Evolutionary conservation across 2,797 vertebrate species (phyloP).

Genomic region (Molossus molossus): DNA sequence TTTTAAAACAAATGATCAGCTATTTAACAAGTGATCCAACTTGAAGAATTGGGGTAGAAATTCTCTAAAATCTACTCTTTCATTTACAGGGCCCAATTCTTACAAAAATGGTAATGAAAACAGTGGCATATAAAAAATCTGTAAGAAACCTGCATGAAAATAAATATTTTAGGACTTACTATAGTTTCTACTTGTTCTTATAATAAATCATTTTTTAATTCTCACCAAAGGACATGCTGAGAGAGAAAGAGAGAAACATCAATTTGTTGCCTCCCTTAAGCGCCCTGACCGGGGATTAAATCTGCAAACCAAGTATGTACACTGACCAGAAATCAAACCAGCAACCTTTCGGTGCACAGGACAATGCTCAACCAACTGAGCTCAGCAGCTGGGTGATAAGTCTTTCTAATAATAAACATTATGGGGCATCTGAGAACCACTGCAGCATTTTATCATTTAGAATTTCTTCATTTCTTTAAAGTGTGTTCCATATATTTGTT

Average conservation of each 20-base stretch:
- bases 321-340: too few species aligned
- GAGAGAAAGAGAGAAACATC: neutral
- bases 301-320: too few species aligned
- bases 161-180: conserved; percentile 47
- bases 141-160: conserved; percentile 2
- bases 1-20: neutral
- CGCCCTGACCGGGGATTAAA: neutral
- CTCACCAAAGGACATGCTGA: neutral
- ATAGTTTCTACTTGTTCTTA: conserved; percentile 14
- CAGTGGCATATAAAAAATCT: neutral
- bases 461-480: conserved; percentile 58
- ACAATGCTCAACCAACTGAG: neutral
- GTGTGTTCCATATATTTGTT: conserved; percentile 48
- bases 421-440: neutral
- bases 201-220: neutral
- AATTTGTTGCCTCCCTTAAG: too few species aligned
- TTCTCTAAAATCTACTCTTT: conserved; percentile 49
- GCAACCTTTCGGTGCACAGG: neutral
- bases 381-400: neutral
- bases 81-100: neutral
- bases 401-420: conserved; percentile 28
- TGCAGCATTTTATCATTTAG: conserved; percentile 42
- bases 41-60: neutral
- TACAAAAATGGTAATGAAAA: conserved; percentile 52
- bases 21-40: neutral